A percentile compares a stretch with the other conserved stretches of the same genome.
Conservation (phyloP, 2,113 vertebrate genomes). For the Alexandromys fortis region DNA sequence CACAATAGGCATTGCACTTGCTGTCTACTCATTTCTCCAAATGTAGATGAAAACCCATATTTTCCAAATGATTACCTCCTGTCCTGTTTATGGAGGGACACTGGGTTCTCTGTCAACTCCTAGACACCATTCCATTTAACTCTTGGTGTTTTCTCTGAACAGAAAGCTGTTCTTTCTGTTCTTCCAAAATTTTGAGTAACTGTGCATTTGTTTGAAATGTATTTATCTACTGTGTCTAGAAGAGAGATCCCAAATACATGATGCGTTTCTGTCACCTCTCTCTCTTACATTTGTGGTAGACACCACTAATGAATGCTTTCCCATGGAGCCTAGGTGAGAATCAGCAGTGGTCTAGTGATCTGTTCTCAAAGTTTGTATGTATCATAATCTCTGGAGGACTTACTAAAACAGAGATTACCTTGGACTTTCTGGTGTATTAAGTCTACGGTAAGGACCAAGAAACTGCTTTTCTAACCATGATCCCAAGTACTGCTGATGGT, state of each 20-base stretch:
- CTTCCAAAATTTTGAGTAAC: neutral
- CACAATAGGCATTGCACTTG: neutral
- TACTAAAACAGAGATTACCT: neutral
- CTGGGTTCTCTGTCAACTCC: neutral
- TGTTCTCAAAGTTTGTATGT: neutral
- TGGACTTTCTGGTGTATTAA: neutral
- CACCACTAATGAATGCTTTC: neutral
- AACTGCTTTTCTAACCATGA: neutral
- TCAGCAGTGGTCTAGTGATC: neutral
- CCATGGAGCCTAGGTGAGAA: neutral
- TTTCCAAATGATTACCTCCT: slow-evolving; percentile 15
- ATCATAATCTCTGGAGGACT: neutral
- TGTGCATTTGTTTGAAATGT: neutral
- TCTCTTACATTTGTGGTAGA: neutral
- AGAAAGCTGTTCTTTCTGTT: neutral
- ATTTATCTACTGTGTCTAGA: neutral
- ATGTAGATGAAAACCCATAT: neutral
- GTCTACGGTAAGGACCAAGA: neutral
- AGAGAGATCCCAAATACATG: slow-evolving; percentile 27
- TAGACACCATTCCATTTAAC: neutral
- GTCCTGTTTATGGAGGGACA: neutral
- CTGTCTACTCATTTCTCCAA: no score
- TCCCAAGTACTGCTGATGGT: neutral
- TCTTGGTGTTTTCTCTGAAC: slow-evolving; percentile 37
- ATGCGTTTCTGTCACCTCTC: neutral